These are phyloP conservation scores for Phymanthus crucifer DNA, from an alignment of 92 coral and sea anemone genomes.

Conservation along the genomic window DNA sequence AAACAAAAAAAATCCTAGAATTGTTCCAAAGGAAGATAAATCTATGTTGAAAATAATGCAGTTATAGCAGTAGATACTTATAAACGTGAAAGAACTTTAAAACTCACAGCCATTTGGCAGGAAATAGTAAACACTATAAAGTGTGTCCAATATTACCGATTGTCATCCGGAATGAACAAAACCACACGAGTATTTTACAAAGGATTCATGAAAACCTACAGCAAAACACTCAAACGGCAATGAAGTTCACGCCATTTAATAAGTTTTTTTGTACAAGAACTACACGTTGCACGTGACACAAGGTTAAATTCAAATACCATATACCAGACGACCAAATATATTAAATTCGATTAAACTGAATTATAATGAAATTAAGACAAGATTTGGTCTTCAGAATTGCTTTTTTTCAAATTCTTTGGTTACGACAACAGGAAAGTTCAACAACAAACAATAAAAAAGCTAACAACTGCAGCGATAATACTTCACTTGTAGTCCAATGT, in stretches of 20 bases:
- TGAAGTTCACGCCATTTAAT: neutral
- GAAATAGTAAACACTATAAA: slow-evolving; percentile 2
- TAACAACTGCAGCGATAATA: neutral
- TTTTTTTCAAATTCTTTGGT: neutral
- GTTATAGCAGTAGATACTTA: neutral
- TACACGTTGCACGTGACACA: too few species aligned
- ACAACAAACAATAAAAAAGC: neutral
- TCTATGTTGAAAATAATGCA: neutral
- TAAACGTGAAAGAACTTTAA: neutral
- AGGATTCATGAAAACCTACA: neutral
- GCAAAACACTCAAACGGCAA: neutral
- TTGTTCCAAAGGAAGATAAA: neutral
- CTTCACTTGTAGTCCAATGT: neutral
- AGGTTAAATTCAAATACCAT: too few species aligned
- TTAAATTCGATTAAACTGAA: neutral
- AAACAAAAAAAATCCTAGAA: neutral
- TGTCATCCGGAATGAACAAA: neutral
- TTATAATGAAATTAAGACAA: neutral
- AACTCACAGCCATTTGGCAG: neutral
- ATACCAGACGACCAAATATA: neutral
- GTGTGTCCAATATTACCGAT: slow-evolving; percentile 4
- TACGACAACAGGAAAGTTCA: neutral
- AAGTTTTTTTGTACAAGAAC: neutral
- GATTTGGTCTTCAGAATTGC: neutral
- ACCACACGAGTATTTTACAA: neutral